Evolutionary conservation across 2,113 vertebrate species (phyloP).

Genomic region (Poeciliopsis prolifica): DNA sequence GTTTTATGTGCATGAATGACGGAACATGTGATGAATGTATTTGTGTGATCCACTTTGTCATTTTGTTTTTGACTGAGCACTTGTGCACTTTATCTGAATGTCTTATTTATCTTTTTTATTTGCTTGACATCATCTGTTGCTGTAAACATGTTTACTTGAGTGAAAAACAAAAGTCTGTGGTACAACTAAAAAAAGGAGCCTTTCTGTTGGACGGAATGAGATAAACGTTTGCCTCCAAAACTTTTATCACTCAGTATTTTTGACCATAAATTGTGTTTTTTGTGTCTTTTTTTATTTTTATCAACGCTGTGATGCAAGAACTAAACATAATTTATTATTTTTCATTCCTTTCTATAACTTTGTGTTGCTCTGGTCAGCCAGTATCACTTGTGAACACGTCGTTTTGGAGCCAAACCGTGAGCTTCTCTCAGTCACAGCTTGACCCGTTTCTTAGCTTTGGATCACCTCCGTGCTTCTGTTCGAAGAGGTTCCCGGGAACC

Average conservation of each 20-base stretch:
- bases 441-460: conserved; percentile 55
- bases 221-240: conserved; percentile 58
- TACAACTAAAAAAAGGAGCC: conserved; percentile 65
- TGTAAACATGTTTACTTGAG: conserved; percentile 46
- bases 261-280: conserved; percentile 9
- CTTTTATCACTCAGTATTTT: conserved; percentile 40
- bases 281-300: not conserved
- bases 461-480: conserved; percentile 70
- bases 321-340: conserved; percentile 11
- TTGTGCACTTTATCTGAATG: conserved; percentile 80
- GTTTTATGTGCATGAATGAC: conserved; percentile 1
- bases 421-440: conserved; percentile 46
- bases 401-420: conserved; percentile 56
- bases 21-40: conserved; percentile 53
- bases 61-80: conserved; percentile 70
- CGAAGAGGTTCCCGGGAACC: conserved; percentile 31
- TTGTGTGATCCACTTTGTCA: conserved; percentile 47
- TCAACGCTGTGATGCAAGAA: conserved; percentile 24
- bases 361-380: conserved; percentile 19
- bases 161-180: conserved; percentile 52
- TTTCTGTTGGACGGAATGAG: conserved; percentile 60
- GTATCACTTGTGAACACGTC: conserved; percentile 10
- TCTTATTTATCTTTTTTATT: conserved; percentile 41
- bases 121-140: conserved; percentile 48
- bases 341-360: conserved; percentile 9